These are phyloP conservation scores for Echinometra lucunter DNA, from an alignment of 53 echinoderm and acorn worm genomes.

Conservation along the genomic window DNA sequence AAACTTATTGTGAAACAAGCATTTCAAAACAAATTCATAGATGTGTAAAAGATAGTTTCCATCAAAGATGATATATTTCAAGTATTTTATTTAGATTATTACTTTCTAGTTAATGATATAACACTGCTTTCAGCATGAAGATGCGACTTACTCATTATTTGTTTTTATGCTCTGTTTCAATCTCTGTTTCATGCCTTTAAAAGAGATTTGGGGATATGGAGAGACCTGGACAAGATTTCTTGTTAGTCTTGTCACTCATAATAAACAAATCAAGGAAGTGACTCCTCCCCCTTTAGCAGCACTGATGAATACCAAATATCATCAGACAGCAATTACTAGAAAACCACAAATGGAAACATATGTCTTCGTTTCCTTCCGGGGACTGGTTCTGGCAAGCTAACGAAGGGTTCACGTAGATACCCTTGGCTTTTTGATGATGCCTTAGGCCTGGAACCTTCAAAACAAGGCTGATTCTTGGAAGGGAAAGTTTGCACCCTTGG, in stretches of 20 bases:
- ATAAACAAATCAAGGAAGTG: constrained; percentile 14
- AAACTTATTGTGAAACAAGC: too few species aligned
- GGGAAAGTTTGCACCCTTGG: constrained; percentile 1
- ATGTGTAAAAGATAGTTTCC: not conserved
- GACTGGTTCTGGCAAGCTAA: not conserved
- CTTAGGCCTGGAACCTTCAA: not conserved
- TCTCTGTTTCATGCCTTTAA: too few species aligned
- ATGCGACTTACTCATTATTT: not conserved
- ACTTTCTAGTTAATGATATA: not conserved
- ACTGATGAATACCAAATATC: constrained; percentile 16
- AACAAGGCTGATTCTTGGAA: constrained; percentile 39
- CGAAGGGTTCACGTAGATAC: not conserved
- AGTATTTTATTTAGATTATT: not conserved
- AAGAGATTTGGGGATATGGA: not conserved
- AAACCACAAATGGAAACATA: constrained; percentile 26
- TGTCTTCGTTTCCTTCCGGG: constrained; percentile 3
- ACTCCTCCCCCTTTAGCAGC: constrained; percentile 40
- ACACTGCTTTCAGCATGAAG: not conserved
- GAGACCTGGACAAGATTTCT: not conserved
- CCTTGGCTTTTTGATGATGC: constrained; percentile 31
- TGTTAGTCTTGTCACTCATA: constrained; percentile 1
- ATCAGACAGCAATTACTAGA: constrained; percentile 14
- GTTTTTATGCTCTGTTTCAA: not conserved
- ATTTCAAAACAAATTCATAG: too few species aligned
- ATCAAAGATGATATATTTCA: not conserved